phyloP scores from a whole-genome alignment of 2,888 invertebrate genomes.

The Anaspis maculata region DNA sequence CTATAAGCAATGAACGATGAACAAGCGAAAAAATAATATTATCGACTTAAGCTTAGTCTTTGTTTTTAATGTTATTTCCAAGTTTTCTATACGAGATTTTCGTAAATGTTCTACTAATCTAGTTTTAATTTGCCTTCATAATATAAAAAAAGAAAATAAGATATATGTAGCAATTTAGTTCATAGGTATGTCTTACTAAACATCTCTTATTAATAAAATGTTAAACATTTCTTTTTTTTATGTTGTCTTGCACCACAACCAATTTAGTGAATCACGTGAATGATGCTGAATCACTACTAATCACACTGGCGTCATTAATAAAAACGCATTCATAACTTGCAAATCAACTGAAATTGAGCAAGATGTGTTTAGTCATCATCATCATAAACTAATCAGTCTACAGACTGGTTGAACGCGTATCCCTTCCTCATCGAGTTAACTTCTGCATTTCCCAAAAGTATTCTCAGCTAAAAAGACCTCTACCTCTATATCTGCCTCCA shows the following conservation, averaged over 20 bases:
- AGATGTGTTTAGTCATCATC: no score
- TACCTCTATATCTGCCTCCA: no score
- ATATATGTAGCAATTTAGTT: slow-evolving; percentile 32
- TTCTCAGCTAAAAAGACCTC: no score
- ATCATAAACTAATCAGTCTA: no score
- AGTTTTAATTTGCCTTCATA: slow-evolving; percentile 33
- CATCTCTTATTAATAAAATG: slow-evolving; percentile 34
- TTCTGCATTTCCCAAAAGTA: no score
- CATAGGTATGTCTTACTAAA: slow-evolving; percentile 30
- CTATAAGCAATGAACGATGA: slow-evolving; percentile 10
- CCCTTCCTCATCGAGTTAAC: no score
- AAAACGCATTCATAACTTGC: no score
- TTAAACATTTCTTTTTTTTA: slow-evolving; percentile 20
- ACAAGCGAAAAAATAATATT: slow-evolving; percentile 1
- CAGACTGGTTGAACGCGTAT: no score
- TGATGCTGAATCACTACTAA: no score
- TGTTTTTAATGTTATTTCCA: slow-evolving; percentile 18
- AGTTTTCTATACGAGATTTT: slow-evolving; percentile 26
- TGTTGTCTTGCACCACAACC: no score
- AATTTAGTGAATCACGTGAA: no score
- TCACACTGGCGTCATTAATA: background rate
- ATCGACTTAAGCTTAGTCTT: slow-evolving; percentile 15
- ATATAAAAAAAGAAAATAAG: slow-evolving; percentile 22
- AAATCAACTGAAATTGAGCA: no score
- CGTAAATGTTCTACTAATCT: slow-evolving; percentile 34